phyloP scores from a whole-genome alignment of 2,797 vertebrate genomes.

The Coccyzus lansbergi region DNA sequence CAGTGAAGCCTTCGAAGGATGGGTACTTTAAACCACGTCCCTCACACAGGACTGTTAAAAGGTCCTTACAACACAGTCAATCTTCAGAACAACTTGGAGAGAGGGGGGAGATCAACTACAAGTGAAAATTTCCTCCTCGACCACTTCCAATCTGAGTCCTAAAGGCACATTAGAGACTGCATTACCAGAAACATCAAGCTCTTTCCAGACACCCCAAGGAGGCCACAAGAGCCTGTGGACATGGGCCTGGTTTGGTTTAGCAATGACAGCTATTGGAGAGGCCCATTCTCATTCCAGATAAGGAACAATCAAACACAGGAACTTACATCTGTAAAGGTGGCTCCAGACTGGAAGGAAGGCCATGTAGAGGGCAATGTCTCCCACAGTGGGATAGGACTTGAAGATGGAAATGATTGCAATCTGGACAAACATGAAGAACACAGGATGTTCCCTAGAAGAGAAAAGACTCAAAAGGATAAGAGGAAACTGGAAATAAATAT shows the following conservation, averaged over 20 bases:
- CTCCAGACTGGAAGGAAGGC: conserved; percentile 95
- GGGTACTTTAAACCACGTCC: not conserved
- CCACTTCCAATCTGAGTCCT: not conserved
- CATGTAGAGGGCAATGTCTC: conserved; percentile 94
- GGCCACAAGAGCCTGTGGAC: not conserved
- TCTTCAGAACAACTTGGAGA: not conserved
- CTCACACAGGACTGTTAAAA: not conserved
- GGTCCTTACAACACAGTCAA: not conserved
- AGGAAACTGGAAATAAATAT: not conserved
- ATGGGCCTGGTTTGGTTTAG: not conserved
- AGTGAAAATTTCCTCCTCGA: not conserved
- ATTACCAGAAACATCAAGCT: not conserved
- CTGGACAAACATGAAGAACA: conserved; percentile 98
- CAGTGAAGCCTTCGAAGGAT: not conserved
- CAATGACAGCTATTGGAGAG: not conserved
- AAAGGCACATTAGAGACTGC: not conserved
- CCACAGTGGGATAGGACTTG: conserved; percentile 97
- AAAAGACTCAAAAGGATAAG: not conserved
- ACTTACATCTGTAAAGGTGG: conserved; percentile 96
- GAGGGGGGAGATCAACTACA: not conserved
- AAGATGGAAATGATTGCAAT: conserved; percentile 95
- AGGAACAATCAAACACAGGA: not conserved
- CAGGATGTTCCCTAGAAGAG: conserved; percentile 88
- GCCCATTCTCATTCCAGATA: not conserved
- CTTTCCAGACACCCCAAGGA: not conserved